Base-by-base conservation (phyloP, 2,113 vertebrate genomes). In the Lates calcarifer region DNA sequence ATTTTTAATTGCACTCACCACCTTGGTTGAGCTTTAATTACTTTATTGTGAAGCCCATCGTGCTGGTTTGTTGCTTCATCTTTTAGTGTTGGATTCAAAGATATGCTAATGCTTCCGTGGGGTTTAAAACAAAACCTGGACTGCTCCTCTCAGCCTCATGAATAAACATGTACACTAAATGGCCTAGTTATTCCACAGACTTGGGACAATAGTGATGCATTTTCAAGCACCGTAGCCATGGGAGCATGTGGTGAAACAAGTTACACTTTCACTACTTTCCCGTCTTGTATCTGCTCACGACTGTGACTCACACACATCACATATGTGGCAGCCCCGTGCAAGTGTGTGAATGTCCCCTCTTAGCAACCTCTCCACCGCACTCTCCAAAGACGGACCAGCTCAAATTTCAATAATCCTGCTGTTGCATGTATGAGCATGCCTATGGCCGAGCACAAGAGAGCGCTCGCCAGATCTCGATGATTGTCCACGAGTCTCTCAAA, bases 361-460 rank as follows among this genome's bases (percentile, higher is more conserved):
- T 17, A 74, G 18, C 31, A 33, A 22, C 65, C 81, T 82, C 83
- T 81, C 60, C 39, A 66, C 20, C 17, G 18, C 9, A 47, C 51
- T 79, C 84, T 83, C 78, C 71, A 81, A 56, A 87, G 51, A 74
- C 18, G 5, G 22, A 82, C 78, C 80, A 15, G 82, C 77, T 87
- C 74, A 77, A 72, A 82, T 80, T 74, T 83, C 47, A 67, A 67
- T 91, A 91, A 92, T 93, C 87, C 87, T 47, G 24, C 76, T 82
- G 74, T 80, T 71, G 83, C 78, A 92, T 91, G 90, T 90, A 35
- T 62, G 83, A 86, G 85, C 90, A 91, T 86, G 82, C 37, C 77
- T 49, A 56, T 10, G 5, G 33, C 65, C 55, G 41, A 74, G 56
- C 58, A 43, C 26, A 29, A 79, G 70, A 76, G 74, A 49, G 24